Base-by-base conservation (phyloP, 1,140 invertebrate species). In the Phortica variegata region DNA sequence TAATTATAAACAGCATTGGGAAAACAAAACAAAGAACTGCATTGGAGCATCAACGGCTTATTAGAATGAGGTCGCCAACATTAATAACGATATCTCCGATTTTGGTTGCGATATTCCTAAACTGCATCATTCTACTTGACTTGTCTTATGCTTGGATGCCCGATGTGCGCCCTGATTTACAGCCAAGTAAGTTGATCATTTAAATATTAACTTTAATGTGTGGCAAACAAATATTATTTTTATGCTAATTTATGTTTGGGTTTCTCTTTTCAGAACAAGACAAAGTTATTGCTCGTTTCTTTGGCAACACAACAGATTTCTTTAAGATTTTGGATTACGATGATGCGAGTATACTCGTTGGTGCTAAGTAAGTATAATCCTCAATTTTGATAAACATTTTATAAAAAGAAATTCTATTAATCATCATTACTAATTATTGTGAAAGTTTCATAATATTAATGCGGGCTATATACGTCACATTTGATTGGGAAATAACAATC, bases 241-340 rank as follows among this genome's bases (percentile, higher is more conserved):
- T 12, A 6, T 7, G 12, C 26, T 7, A 29, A 29, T 7, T 29
- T 29, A 7, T 29, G 12, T 29, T 29, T 29, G 26, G 12, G 26
- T 26, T 43, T 56, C 6, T 39, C 18, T 23, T 58, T 62, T 45
- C 57, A 74, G 72, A 72, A 40, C 48, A 60, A 59, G 72, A 76
- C 57, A 66, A 68, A 53, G 56, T 75, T 50, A 56, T 65, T 47
- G 52, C 61, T 40, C 60, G 65, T 56, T 68, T 75, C 44, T 68
- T 63, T 53, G 73, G 73, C 54, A 76, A 76, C 44, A 60, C 52
- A 17, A 73, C 77, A 42, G 79, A 80, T 56, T 78, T 79, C 58
- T 81, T 80, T 63, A 78, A 79, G 62, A 74, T 81, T 63, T 76
- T 81, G 65, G 70, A 79, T 69, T 76, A 79, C 69, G 76, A 80